Evolutionary conservation across 1,140 invertebrate genomes (phyloP), one percentile per base, ranked within the genome.

Genomic region (Hydropsyche tenuis): DNA sequence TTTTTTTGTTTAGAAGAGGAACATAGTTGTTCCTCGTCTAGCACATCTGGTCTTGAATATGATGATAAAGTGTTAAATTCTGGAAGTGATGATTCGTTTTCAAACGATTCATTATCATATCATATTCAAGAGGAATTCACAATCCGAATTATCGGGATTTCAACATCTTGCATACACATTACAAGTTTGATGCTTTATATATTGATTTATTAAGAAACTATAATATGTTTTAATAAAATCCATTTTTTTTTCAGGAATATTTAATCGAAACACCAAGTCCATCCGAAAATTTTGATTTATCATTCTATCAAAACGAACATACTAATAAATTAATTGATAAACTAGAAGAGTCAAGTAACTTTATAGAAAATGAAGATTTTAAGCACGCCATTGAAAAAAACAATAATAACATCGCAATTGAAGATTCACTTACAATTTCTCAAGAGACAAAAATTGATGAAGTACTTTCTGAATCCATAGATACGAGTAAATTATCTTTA

Each of bases 121-220:
- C 78, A 79, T 56, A 79, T 85, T 84, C 85, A n/a, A 85, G 90
- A 74, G 90, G 91, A 51, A 92, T 93, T 72, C 89, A 92, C 75
- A 93, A 93, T 82, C 91, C 91, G 7, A 93, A 93, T 81, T 93
- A 93, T 82, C 91, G 7, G 91, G 91, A 30, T 89, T 90, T 79
- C 88, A 90, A 79, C 88, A 89, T 80, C 82, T 88, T 75, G 87
- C 87, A 6, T 86, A 88, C 73, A 87, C 86, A 53, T 81, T 88
- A 73, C 85, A 80, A 82, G 84, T 86, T 42, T 12, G 79, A 80
- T 78, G 72, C 65, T 72, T 11, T 14, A 53, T 53, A 20, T 14
- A 37, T 9, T 37, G 30, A 37, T 37, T 37, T 37, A 37, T 14
- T 71, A 60, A n/a, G n/a, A n/a, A n/a, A n/a, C n/a, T n/a, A n/a